Conservation (phyloP, 2,888 invertebrate genomes). For the Neria commutata region DNA sequence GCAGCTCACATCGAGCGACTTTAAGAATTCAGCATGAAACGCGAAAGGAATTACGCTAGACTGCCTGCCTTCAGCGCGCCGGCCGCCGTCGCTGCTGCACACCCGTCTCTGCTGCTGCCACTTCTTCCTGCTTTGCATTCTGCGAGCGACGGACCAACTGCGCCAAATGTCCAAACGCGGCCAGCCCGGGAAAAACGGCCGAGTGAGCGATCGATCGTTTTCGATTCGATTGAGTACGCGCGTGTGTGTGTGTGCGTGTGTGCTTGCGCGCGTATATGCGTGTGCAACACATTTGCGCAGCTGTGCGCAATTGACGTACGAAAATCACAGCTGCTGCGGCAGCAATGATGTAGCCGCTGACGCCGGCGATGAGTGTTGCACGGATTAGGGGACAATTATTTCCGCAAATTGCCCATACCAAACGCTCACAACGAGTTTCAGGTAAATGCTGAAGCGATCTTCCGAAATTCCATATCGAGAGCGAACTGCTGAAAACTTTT, state of each 20-base stretch:
- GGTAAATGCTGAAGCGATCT: too few species aligned
- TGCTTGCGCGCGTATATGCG: background rate
- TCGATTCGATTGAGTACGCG: too few species aligned
- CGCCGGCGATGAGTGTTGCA: conserved; percentile 1
- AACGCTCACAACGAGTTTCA: too few species aligned
- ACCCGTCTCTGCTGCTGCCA: background rate
- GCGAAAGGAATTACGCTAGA: conserved; percentile 38
- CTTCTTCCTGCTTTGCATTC: background rate
- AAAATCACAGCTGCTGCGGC: conserved; percentile 37
- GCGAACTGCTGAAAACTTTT: too few species aligned
- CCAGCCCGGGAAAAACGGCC: too few species aligned
- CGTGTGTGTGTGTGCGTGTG: too few species aligned
- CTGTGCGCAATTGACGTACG: conserved; percentile 28
- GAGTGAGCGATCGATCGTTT: too few species aligned
- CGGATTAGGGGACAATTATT: conserved; percentile 28
- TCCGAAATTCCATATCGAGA: too few species aligned
- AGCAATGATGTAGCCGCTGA: background rate
- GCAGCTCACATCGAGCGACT: conserved; percentile 3
- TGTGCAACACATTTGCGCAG: conserved; percentile 26
- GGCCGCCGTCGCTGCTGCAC: conserved; percentile 1
- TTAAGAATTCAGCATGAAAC: conserved; percentile 31
- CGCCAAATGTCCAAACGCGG: conserved; percentile 23
- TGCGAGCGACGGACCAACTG: conserved; percentile 11
- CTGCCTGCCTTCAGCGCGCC: conserved; percentile 25
- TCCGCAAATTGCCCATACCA: conserved; percentile 37